Percentiles rank a stretch among this genome's conserved stretches.
phyloP scores from a whole-genome alignment of 1,140 invertebrate species.

The Euwallacea similis region DNA sequence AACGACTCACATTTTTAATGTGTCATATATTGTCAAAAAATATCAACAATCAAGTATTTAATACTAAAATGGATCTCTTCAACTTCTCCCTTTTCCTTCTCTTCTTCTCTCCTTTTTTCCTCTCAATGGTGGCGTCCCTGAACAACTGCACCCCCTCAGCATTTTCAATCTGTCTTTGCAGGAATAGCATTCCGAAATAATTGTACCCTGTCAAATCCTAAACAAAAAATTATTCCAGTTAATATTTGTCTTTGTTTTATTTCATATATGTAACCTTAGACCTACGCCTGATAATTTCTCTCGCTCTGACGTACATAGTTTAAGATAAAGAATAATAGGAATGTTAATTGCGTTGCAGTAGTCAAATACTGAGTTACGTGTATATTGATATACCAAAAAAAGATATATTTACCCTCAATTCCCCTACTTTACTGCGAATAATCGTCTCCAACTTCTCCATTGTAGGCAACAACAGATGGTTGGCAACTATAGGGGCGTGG shows the following conservation, averaged over 20 bases:
- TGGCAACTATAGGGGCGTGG: slow-evolving; percentile 78
- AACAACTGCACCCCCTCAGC: slow-evolving; percentile 82
- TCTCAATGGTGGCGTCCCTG: slow-evolving; percentile 71
- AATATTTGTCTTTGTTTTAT: background rate
- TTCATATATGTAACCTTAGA: background rate
- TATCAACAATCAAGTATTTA: slow-evolving; percentile 31
- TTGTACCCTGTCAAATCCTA: slow-evolving; percentile 89
- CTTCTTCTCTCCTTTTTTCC: slow-evolving; percentile 69
- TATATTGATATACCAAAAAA: background rate
- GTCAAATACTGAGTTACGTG: too few relatives aligned
- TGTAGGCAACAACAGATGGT: slow-evolving; percentile 66
- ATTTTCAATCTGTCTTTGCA: slow-evolving; percentile 78
- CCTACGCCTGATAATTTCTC: too few relatives aligned
- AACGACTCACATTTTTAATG: too few relatives aligned
- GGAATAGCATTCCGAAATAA: slow-evolving; percentile 76
- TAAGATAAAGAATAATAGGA: background rate
- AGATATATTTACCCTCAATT: slow-evolving; percentile 63
- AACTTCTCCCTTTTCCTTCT: slow-evolving; percentile 68
- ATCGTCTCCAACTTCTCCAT: slow-evolving; percentile 69
- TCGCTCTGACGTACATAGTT: too few relatives aligned
- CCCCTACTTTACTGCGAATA: slow-evolving; percentile 60
- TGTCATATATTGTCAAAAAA: too few relatives aligned
- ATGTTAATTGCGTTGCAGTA: too few relatives aligned
- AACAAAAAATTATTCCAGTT: slow-evolving; percentile 9
- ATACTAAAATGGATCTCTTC: slow-evolving; percentile 66